Evolutionary conservation across 2,113 vertebrate genomes (phyloP).

Genomic region (Crotalus viridis): DNA sequence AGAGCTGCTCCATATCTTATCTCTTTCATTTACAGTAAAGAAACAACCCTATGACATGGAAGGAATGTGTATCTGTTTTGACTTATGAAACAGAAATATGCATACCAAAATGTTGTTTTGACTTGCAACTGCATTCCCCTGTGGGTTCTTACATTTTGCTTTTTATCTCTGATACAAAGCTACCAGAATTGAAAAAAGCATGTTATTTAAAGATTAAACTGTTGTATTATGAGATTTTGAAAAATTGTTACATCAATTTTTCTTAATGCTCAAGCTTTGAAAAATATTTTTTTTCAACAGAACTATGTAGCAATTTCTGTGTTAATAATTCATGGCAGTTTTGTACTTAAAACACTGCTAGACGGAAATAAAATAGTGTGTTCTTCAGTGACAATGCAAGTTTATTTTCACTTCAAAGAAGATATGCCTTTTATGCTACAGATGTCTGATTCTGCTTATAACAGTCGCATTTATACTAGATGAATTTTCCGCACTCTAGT

Average conservation of each 20-base stretch:
- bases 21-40: neutral
- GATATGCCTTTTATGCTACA: neutral
- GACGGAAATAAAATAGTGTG: neutral
- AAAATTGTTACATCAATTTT: neutral
- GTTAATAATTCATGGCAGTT: neutral
- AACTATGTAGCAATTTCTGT: neutral
- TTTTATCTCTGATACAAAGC: neutral
- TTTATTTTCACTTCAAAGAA: neutral
- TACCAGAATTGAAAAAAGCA: neutral
- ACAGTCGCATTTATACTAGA: no score
- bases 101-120: neutral
- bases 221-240: neutral
- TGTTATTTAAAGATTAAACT: neutral
- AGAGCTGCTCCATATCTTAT: neutral
- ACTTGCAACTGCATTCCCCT: neutral
- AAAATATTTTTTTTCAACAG: neutral
- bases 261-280: neutral
- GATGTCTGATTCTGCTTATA: neutral
- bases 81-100: neutral
- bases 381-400: neutral
- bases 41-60: neutral
- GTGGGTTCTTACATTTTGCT: neutral
- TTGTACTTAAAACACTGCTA: neutral
- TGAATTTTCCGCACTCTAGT: neutral
- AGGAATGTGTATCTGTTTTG: conserved; percentile 1